Evolutionary conservation across 2,888 invertebrate genomes (phyloP), one percentile per base, ranked within the genome.

Genomic region (Panzeria rudis): DNA sequence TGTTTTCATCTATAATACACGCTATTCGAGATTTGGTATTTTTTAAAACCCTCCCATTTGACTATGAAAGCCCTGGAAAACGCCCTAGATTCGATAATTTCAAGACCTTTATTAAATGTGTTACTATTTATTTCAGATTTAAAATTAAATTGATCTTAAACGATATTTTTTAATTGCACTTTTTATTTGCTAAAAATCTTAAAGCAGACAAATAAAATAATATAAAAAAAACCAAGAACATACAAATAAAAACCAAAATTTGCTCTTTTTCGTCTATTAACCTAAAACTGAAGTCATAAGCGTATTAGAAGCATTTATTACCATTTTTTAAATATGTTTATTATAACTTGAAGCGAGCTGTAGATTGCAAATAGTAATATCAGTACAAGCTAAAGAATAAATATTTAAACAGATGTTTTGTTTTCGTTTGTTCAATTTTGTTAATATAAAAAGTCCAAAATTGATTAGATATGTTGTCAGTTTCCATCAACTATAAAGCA

Each of bases 351-450:
- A 29, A 5, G 47, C 47, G 2, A 17, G 7, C 47, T 7, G 47
- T 47, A n/a, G 1, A 4, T 17, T 20, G 7, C 17, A 50, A 17
- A 50, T 50, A 50, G 9, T 20, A 9, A 7, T 20, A 20, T 17
- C 50, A 17, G 23, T 4, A 52, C 6, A 23, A 52, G 8, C 3
- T 11, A 13, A 23, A 1, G 17, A 32, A 0, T 25, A 66, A 68
- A 71, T 73, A 69, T 77, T 77, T 50, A 1, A 23, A 69, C 68
- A 69, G 25, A 35, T 77, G 77, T 61, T 47, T 59, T 44, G 5
- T 32, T 20, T 35, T 17, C 0, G 15, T 35, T 50, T n/a, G 8
- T 5, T 50, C 1, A 66, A 35, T 23, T 17, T 20, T 5, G 9
- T 9, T 64, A 11, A 17, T 47, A 66, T 66, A 47, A 29, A 38